Evolutionary conservation across 2,797 vertebrate species (phyloP).

Genomic region (Pipistrellus pipistrellus): DNA sequence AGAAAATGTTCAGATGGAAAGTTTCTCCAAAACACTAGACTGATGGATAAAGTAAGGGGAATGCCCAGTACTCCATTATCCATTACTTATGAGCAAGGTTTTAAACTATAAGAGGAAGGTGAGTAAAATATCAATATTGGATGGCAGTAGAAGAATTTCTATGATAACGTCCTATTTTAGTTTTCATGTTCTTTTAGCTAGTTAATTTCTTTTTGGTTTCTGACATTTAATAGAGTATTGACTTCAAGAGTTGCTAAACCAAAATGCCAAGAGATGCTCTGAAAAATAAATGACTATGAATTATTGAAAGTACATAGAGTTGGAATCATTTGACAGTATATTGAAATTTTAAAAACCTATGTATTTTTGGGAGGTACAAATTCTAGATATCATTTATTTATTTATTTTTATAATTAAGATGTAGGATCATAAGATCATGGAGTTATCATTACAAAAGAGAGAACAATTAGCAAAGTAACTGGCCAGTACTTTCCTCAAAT

Average conservation of each 20-base stretch:
- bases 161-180: not conserved
- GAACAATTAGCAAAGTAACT: not conserved
- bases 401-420: not conserved
- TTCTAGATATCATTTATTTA: not conserved
- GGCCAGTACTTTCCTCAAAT: not conserved
- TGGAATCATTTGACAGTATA: not conserved
- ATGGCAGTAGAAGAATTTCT: not conserved
- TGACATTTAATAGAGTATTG: not conserved
- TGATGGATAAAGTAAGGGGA: not conserved
- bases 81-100: not conserved
- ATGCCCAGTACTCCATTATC: fast-evolving
- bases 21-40: not conserved
- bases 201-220: constrained; percentile 25
- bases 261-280: not conserved
- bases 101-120: not conserved
- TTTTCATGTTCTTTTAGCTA: constrained; percentile 13
- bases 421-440: not conserved
- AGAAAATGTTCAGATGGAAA: constrained; percentile 34
- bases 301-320: not conserved
- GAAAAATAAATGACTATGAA: not conserved
- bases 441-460: not conserved
- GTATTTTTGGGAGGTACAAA: not conserved
- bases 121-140: not conserved
- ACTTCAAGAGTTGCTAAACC: not conserved
- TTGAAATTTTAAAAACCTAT: not conserved